These are phyloP conservation scores for Lutjanus campechanus DNA, from an alignment of 2,797 vertebrate genomes.

Conservation along the genomic window DNA sequence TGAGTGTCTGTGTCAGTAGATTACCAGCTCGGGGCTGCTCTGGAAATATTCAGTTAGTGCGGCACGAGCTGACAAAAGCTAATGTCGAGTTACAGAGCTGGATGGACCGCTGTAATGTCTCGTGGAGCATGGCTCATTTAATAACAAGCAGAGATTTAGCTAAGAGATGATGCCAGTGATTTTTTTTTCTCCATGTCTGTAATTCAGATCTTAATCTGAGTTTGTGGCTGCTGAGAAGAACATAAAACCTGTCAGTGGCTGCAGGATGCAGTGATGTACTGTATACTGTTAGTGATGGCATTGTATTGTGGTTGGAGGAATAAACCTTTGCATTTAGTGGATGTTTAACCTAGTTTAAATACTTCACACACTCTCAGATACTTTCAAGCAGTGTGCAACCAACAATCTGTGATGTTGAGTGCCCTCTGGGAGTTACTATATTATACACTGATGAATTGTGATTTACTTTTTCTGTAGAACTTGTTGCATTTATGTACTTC, in stretches of 20 bases:
- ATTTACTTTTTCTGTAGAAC: background rate
- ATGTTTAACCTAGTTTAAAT: background rate
- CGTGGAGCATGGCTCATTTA: constrained; percentile 67
- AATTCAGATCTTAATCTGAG: constrained; percentile 64
- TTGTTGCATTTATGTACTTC: background rate
- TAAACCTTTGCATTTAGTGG: background rate
- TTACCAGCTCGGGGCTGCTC: constrained; percentile 71
- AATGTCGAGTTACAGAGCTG: constrained; percentile 67
- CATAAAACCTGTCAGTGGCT: constrained; percentile 58
- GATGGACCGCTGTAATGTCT: constrained; percentile 58
- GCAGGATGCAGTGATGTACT: constrained; percentile 5
- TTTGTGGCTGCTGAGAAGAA: constrained; percentile 28
- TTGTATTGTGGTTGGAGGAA: background rate
- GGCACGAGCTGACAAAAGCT: constrained; percentile 74
- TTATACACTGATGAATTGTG: background rate
- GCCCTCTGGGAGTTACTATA: background rate
- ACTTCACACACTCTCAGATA: background rate
- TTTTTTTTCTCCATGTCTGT: constrained; percentile 43
- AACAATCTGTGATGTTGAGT: background rate
- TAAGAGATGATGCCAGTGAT: constrained; percentile 43
- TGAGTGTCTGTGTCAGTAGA: constrained; percentile 73
- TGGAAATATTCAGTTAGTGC: constrained; percentile 79
- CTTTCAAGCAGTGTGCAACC: background rate
- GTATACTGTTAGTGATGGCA: background rate
- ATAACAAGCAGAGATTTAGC: constrained; percentile 63